Base-by-base conservation (phyloP, 2,888 invertebrate genomes). In the Anthophora plumipes region DNA sequence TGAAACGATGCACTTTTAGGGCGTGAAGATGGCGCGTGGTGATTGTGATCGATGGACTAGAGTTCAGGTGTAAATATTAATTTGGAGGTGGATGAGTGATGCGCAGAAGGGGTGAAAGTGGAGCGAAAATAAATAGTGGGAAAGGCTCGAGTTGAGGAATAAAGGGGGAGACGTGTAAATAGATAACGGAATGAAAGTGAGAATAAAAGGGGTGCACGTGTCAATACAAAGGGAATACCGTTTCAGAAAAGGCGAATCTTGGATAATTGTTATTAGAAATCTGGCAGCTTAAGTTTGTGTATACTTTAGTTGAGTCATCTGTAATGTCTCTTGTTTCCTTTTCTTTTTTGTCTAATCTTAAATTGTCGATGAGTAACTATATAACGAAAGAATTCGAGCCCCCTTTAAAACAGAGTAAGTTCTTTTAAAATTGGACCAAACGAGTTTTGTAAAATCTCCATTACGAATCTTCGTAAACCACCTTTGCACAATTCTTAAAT, bases 11-110 rank as follows among this genome's bases (percentile, higher is more conserved):
- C 68, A 57, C 57, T 46, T 68, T 66, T 39, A 50, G 48, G 68
- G 46, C 31, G 68, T 37, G 57, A 67, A 67, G 41, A 22, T 43
- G 37, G 14, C 17, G 50, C 17, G n/a, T n/a, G 22, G 43, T 41
- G 55, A 9, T 46, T 31, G 68, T 68, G 68, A 68, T 68, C 14
- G 68, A 68, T 68, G 55, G 20, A 12, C 68, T 9, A 17, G 43
- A 43, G 17, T 22, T 37, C 68, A 68, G 68, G 68, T 68, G 68
- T 68, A 68, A 68, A 68, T 68, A 68, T 68, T 68, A 68, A 68
- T 68, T 68, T 46, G 7, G 46, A 46, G 12, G 17, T 12, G 54
- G 20, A 22, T 12, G 54, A 54, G 12, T 8, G 54, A 25, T 31
- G 22, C n/a, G 14, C 48, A 7, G 39, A 20, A 9, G 25, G 67